Conservation (phyloP, 2,888 invertebrate genomes). For the Dichetophora obliterata region DNA sequence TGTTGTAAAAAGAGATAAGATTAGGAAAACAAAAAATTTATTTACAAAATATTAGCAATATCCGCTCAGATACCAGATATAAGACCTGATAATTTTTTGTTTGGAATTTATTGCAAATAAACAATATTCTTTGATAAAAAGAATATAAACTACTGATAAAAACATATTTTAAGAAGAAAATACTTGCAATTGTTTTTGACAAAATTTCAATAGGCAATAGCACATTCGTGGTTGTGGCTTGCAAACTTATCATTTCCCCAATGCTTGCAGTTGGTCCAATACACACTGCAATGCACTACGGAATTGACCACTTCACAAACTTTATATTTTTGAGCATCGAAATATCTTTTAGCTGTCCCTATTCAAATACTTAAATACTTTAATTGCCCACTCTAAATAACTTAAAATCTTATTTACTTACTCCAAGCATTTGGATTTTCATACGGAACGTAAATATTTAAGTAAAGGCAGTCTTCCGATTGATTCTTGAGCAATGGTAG, state of each 20-base stretch:
- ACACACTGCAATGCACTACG: slow-evolving; percentile 97
- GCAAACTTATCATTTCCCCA: slow-evolving; percentile 89
- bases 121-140: not conserved
- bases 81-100: not conserved
- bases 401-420: slow-evolving; percentile 53
- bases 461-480: slow-evolving; percentile 97
- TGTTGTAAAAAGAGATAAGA: slow-evolving; percentile 11
- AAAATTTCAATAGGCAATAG: not conserved
- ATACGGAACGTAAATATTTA: slow-evolving; percentile 94
- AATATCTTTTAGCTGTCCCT: too few relatives aligned
- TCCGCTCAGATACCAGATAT: too few relatives aligned
- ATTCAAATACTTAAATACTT: too few relatives aligned
- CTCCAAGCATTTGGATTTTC: slow-evolving; percentile 65
- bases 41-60: not conserved
- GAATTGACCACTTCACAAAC: slow-evolving; percentile 80
- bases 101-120: slow-evolving; percentile 3
- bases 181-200: not conserved
- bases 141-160: too few relatives aligned
- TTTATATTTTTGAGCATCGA: not conserved
- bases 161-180: too few relatives aligned
- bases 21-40: not conserved
- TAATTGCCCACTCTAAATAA: too few relatives aligned
- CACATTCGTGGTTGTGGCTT: slow-evolving; percentile 37
- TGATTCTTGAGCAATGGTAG: slow-evolving; percentile 89
- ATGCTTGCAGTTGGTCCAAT: slow-evolving; percentile 86